Evolutionary conservation across 1,140 invertebrate species (phyloP), one percentile per base, ranked within the genome.

Genomic region (Drosophila kurseongensis): DNA sequence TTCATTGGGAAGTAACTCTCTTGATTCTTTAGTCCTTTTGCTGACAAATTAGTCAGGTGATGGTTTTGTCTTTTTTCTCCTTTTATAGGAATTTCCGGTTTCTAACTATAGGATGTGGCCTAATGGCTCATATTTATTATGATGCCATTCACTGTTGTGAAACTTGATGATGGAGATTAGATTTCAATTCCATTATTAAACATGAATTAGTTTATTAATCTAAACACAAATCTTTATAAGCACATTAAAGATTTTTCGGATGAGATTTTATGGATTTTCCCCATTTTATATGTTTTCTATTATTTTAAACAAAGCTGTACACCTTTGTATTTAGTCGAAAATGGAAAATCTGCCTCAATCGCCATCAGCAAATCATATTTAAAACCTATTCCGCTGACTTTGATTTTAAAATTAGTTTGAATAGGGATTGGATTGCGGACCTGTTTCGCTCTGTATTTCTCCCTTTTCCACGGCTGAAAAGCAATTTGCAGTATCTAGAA

Each of bases 401-500:
- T 23, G 27, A 41, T 57, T 69, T 68, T 23, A 6, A 35, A 57
- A 47, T 45, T 50, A 16, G 45, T 56, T 50, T 58, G 5, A 56
- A 32, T 48, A 35, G 18, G 40, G 16, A 56, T 69, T 69, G 66
- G 32, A 69, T 69, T 47, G 52, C 32, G 10, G 2, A 8, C 65
- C n/a, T 18, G 60, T 36, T 42, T 38, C 18, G 14, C 18, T 18
- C 10, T 4, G 36, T n/a, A 32, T n/a, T 12, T 13, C 42, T 41
- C n/a, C 44, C 51, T 16, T 13, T 54, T 55, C 29, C 13, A 35
- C 38, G 12, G 52, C 52, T 45, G 35, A 80, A 84, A 67, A 61
- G 36, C 72, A 57, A 88, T 79, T 76, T 86, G 40, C 55, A 63
- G 57, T 62, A 52, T 52, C 47, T 35, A 59, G 62, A 79, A 86